Conservation (phyloP, 2,113 vertebrate species). For the Channa argus region DNA sequence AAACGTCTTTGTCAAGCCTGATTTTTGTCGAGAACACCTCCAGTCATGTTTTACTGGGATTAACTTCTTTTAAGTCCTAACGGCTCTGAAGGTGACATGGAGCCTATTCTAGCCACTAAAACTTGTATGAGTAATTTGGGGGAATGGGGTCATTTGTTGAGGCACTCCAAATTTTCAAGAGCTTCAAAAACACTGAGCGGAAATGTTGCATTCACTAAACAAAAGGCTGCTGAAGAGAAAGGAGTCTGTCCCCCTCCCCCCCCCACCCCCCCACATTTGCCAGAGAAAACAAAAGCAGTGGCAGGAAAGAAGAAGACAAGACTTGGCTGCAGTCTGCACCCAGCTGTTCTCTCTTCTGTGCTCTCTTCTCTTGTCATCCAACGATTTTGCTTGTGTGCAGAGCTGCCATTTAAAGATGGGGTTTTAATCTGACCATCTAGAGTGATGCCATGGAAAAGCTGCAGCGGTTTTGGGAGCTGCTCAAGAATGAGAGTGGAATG, state of each 20-base stretch:
- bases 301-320: constrained; percentile 14
- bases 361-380: constrained; percentile 44
- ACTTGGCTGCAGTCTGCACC: constrained; percentile 52
- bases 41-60: constrained; percentile 55
- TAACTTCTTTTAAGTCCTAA: constrained; percentile 27
- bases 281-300: constrained; percentile 60
- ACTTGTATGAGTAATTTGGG: constrained; percentile 1
- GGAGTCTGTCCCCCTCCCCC: not conserved
- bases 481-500: constrained; percentile 50
- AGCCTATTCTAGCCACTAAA: constrained; percentile 7
- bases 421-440: constrained; percentile 67
- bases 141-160: not conserved
- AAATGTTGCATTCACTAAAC: constrained; percentile 32
- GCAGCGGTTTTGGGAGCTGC: constrained; percentile 59
- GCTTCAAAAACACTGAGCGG: not conserved
- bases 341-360: constrained; percentile 69
- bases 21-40: constrained; percentile 67
- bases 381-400: constrained; percentile 32
- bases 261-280: constrained; percentile 17
- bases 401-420: constrained; percentile 66
- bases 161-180: not conserved
- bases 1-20: constrained; percentile 59
- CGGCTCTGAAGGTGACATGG: constrained; percentile 28
- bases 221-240: constrained; percentile 37
- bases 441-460: constrained; percentile 78